These are phyloP conservation scores for Acrobeloides nanus DNA, from an alignment of 2,888 invertebrate genomes.

Conservation along the genomic window DNA sequence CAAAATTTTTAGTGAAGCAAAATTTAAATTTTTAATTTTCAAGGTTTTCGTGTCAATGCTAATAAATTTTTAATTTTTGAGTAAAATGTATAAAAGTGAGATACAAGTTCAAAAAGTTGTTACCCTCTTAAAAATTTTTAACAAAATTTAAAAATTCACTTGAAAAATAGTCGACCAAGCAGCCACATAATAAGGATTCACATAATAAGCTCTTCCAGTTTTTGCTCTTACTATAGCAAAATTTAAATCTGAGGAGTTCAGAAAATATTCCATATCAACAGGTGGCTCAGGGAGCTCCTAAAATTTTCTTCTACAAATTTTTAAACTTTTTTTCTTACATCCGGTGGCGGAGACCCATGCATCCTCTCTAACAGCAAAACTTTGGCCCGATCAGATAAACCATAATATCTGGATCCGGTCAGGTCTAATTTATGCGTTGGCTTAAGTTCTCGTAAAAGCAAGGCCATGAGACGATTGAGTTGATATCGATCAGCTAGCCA, in stretches of 20 bases:
- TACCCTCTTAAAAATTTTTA: too few relatives aligned
- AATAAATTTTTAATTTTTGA: slow-evolving; percentile 6
- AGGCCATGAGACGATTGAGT: slow-evolving; percentile 47
- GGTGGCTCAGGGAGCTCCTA: slow-evolving; percentile 52
- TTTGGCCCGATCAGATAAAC: slow-evolving; percentile 51
- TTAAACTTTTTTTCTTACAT: slow-evolving; percentile 21
- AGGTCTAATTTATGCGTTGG: slow-evolving; percentile 48
- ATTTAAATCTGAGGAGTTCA: slow-evolving; percentile 43
- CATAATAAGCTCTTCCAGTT: slow-evolving; percentile 47
- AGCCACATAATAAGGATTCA: slow-evolving; percentile 50
- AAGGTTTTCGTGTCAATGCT: too few relatives aligned
- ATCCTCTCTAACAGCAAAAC: slow-evolving; percentile 50
- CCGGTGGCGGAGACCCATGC: slow-evolving; percentile 50
- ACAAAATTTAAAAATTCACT: slow-evolving; percentile 23
- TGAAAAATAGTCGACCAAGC: slow-evolving; percentile 52
- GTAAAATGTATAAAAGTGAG: neutral
- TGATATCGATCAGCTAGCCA: slow-evolving; percentile 53
- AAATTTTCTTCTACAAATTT: slow-evolving; percentile 4
- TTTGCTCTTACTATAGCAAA: slow-evolving; percentile 50
- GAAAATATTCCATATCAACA: slow-evolving; percentile 46
- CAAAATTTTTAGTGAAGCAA: neutral
- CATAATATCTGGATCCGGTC: slow-evolving; percentile 49
- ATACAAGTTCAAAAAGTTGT: too few relatives aligned
- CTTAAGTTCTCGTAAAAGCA: slow-evolving; percentile 48
- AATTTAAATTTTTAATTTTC: slow-evolving; percentile 14